phyloP scores from a whole-genome alignment of 2,888 invertebrate genomes.

The Gerosis bhagava region DNA sequence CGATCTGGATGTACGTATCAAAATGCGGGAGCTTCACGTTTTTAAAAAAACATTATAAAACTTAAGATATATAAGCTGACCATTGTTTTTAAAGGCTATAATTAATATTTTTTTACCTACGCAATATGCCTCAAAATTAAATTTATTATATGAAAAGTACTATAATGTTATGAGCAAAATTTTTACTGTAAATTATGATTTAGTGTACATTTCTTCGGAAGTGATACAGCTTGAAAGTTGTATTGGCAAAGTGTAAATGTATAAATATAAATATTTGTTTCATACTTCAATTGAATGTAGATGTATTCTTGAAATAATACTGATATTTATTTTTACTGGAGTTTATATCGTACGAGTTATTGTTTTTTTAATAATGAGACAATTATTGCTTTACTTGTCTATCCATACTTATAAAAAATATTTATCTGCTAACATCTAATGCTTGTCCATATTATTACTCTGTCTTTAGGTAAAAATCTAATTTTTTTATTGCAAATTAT shows the following conservation, averaged over 20 bases:
- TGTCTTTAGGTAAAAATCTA: conserved; percentile 40
- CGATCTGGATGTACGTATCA: too few species aligned
- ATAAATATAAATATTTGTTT: conserved; percentile 70
- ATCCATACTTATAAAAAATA: conserved; percentile 60
- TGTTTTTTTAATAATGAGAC: conserved; percentile 42
- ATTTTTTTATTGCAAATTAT: too few species aligned
- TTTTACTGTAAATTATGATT: conserved; percentile 47
- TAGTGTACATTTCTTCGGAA: conserved; percentile 48
- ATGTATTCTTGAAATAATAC: conserved; percentile 10
- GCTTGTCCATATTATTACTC: conserved; percentile 62
- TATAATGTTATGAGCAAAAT: conserved; percentile 42
- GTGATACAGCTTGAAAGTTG: too few species aligned
- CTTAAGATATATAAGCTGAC: conserved; percentile 7
- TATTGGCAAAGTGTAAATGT: conserved; percentile 73
- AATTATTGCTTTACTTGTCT: conserved; percentile 57
- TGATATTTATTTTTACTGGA: conserved; percentile 11
- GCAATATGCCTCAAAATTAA: conserved; percentile 47
- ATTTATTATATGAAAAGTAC: too few species aligned
- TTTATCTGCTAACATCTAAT: conserved; percentile 76
- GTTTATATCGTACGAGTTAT: conserved; percentile 3
- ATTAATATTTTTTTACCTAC: conserved; percentile 31
- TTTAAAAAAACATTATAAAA: conserved; percentile 8
- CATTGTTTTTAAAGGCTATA: conserved; percentile 14
- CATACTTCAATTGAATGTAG: conserved; percentile 50
- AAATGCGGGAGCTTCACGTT: too few species aligned